phyloP scores from a whole-genome alignment of 1,140 invertebrate genomes.

The Nylanderia fulva region DNA sequence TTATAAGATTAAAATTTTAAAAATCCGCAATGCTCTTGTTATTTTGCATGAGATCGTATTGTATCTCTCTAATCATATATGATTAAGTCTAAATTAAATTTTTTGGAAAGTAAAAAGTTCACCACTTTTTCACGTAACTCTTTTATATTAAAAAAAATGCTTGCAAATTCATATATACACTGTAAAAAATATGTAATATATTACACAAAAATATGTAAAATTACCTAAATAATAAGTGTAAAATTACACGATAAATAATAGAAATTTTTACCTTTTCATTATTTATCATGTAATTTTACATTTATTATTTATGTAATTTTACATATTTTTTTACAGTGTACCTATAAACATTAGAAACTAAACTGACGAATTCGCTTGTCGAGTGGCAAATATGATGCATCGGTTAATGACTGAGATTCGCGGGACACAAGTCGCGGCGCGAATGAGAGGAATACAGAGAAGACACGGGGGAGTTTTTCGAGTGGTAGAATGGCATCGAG shows the following conservation, averaged over 20 bases:
- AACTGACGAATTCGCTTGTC: slow-evolving; percentile 3
- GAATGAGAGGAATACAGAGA: slow-evolving; percentile 61
- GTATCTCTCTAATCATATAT: background rate
- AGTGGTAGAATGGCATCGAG: slow-evolving; percentile 45
- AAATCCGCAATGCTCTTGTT: background rate
- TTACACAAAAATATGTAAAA: too few species aligned
- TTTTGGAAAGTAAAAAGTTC: background rate
- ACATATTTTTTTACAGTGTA: too few species aligned
- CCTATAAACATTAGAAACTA: too few species aligned
- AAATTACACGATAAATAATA: too few species aligned
- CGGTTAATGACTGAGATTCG: slow-evolving; percentile 36
- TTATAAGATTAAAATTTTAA: background rate
- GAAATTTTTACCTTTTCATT: too few species aligned
- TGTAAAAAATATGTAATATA: too few species aligned
- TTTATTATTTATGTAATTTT: too few species aligned
- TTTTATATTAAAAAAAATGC: background rate
- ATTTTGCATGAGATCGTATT: too few species aligned
- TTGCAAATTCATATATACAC: background rate
- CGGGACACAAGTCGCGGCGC: slow-evolving; percentile 62
- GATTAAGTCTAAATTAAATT: background rate
- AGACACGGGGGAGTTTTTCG: slow-evolving; percentile 63
- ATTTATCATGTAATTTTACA: too few species aligned
- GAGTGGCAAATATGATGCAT: slow-evolving; percentile 20
- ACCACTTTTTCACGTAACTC: background rate
- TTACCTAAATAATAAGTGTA: too few species aligned